A percentile compares a stretch with the other conserved stretches of the same genome.
Evolutionary conservation across 2,888 invertebrate species (phyloP).

Genomic region (Eurois occulta): DNA sequence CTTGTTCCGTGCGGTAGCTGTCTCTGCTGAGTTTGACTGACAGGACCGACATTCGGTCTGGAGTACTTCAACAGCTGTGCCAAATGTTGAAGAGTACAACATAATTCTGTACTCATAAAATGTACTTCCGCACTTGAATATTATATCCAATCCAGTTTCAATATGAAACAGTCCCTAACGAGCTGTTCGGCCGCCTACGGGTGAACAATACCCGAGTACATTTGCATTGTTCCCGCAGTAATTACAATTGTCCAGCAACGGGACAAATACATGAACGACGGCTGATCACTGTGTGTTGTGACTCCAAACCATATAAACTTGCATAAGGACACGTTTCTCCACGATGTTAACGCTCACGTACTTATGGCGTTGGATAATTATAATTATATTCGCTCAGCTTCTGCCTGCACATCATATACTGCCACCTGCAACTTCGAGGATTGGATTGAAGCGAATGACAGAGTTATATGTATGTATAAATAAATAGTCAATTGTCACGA

Average conservation of each 20-base stretch:
- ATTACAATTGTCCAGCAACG: neutral
- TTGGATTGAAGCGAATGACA: too few species aligned
- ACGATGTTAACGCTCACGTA: neutral
- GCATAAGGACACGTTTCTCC: neutral
- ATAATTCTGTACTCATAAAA: neutral
- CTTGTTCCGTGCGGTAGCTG: neutral
- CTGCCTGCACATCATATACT: too few species aligned
- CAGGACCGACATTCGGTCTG: neutral
- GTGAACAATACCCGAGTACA: neutral
- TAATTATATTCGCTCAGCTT: neutral
- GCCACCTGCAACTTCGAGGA: too few species aligned
- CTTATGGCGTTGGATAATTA: neutral
- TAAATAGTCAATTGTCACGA: too few species aligned
- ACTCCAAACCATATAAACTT: neutral
- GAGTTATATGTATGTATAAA: too few species aligned
- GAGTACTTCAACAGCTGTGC: neutral
- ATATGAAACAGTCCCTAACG: slow-evolving; percentile 2
- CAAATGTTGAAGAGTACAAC: too few species aligned
- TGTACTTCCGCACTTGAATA: neutral
- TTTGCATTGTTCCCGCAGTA: slow-evolving; percentile 7
- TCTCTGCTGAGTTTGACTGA: neutral
- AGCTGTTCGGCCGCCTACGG: slow-evolving; percentile 2
- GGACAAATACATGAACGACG: neutral
- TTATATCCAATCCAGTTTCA: neutral
- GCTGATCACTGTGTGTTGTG: neutral